phyloP scores from a whole-genome alignment of 2,797 vertebrate genomes.

The Delichon dasypus region DNA sequence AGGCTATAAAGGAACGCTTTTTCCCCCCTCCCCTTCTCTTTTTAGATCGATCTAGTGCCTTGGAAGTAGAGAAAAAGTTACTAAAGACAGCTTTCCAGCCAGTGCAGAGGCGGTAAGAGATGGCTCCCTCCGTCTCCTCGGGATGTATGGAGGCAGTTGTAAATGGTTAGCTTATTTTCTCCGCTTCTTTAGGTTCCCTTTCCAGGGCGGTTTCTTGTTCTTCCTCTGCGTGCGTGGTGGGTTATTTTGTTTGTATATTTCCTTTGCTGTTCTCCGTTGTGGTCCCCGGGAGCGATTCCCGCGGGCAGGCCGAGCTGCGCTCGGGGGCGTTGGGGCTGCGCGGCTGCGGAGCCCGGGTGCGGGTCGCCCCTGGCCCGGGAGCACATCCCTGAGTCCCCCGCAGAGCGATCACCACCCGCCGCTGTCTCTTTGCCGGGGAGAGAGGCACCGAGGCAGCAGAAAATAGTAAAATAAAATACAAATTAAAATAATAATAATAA shows the following conservation, averaged over 20 bases:
- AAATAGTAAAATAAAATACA: not conserved
- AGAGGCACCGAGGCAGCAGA: not conserved
- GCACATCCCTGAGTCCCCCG: not conserved
- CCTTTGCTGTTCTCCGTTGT: not conserved
- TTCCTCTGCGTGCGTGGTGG: not conserved
- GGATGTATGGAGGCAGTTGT: slow-evolving; percentile 24
- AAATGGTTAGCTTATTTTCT: slow-evolving; percentile 47
- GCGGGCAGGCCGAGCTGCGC: not conserved
- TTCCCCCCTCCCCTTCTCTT: slow-evolving; percentile 63
- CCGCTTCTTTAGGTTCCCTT: slow-evolving; percentile 2
- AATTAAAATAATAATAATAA: not conserved
- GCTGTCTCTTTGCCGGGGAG: not conserved
- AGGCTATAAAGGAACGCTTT: slow-evolving; percentile 39
- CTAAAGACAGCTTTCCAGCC: slow-evolving; percentile 90
- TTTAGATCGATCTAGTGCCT: slow-evolving; percentile 95
- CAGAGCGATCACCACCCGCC: not conserved
- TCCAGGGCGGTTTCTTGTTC: not conserved
- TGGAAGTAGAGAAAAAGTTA: slow-evolving; percentile 92
- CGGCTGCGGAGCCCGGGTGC: not conserved
- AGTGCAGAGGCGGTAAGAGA: slow-evolving; percentile 86
- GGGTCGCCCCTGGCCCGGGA: not conserved
- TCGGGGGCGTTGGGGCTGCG: not conserved
- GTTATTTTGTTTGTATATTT: not conserved
- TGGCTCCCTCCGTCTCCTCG: slow-evolving; percentile 49
- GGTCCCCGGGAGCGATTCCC: not conserved